A percentile compares a stretch with the other conserved stretches of the same genome.
Conservation (phyloP, 2,888 invertebrate genomes). For the Lypha dubia region DNA sequence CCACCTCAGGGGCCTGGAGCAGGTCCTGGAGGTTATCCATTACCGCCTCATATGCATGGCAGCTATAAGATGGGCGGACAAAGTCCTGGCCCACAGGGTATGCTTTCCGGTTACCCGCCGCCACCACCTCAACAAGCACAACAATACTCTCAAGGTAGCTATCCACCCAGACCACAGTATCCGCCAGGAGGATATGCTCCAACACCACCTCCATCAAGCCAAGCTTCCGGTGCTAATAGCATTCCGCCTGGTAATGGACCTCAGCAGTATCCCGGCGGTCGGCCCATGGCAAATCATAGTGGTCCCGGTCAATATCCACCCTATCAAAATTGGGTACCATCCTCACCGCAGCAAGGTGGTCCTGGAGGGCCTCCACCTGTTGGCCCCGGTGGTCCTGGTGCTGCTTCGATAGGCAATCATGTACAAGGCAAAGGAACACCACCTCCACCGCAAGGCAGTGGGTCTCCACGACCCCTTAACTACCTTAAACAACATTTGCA, state of each 20-base stretch:
- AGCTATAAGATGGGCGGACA: constrained; percentile 86
- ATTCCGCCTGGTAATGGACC: constrained; percentile 82
- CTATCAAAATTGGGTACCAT: constrained; percentile 82
- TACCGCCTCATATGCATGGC: constrained; percentile 83
- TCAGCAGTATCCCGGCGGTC: constrained; percentile 84
- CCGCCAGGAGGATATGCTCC: constrained; percentile 84
- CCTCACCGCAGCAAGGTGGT: constrained; percentile 79
- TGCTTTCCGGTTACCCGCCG: constrained; percentile 85
- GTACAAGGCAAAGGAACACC: constrained; percentile 82
- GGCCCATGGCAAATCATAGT: constrained; percentile 85
- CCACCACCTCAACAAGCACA: constrained; percentile 84
- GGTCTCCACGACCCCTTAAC: constrained; percentile 85
- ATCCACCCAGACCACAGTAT: constrained; percentile 85
- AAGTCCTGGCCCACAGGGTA: constrained; percentile 84
- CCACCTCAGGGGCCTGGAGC: constrained; percentile 77
- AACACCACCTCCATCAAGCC: constrained; percentile 85
- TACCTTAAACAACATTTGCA: constrained; percentile 89
- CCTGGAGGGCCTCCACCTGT: constrained; percentile 76
- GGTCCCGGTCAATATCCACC: constrained; percentile 83
- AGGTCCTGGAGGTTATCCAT: constrained; percentile 78
- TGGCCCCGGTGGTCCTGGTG: constrained; percentile 73
- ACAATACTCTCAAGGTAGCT: constrained; percentile 85
- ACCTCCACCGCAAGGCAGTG: constrained; percentile 83
- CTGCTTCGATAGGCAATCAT: constrained; percentile 82
- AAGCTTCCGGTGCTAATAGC: constrained; percentile 80